Base-by-base conservation (phyloP, 2,888 invertebrate genomes). In the Tachina grossa region DNA sequence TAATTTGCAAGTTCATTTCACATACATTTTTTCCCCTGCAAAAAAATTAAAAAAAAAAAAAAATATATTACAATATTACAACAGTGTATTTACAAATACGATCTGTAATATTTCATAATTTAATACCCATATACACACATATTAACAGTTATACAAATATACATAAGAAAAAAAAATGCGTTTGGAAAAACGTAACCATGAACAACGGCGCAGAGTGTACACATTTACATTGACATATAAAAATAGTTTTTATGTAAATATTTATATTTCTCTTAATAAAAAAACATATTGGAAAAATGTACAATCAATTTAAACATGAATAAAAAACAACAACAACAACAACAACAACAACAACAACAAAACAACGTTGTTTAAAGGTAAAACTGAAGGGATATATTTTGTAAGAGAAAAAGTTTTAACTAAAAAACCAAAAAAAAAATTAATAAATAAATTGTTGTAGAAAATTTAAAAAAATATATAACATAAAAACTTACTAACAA, bases 31-130 rank as follows among this genome's bases (percentile, higher is more conserved):
- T 9, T 39, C 4, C 4, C 4, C 13, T 14, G 14, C 8, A 39
- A 51, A 41, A 49, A 55, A 43, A n/a, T 14, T 49, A 47, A 1
- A 66, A 14, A 59, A n/a, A 1, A 47, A 51, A n/a, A 1, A 47
- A 39, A 55, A 9, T 45, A 61, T 69, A 69, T 69, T 51, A 69
- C 13, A 39, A 63, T 43, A 68, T 68, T 31, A 74, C 57, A 65
- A 10, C 19, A 45, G 41, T 31, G 57, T 66, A 57, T 66, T 72
- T 74, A 19, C 57, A 61, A 65, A 80, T 80, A 57, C 74, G 57
- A 65, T 57, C 14, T 43, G 65, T 66, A 57, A 59, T 74, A 74
- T 66, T 80, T 57, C 49, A 74, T 66, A 65, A 72, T 65, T 57
- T 80, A 57, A 41, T 72, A 16, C 39, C 22, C 69, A 53, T 11